Conservation (phyloP, 1,140 invertebrate genomes). For the Cecropterus lyciades region DNA sequence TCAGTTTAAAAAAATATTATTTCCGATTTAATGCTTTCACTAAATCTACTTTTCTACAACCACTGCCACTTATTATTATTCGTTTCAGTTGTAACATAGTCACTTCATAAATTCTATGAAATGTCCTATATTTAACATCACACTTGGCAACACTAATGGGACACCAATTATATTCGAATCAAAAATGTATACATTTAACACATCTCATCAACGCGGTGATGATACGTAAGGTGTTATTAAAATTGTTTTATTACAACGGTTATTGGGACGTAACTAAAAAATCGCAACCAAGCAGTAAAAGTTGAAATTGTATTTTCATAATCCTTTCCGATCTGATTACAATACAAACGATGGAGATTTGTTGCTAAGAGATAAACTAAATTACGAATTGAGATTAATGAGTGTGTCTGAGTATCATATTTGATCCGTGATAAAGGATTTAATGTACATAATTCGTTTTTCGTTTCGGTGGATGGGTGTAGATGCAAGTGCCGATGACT, state of each 20-base stretch:
- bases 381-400: too few relatives aligned
- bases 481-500: too few relatives aligned
- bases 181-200: slow-evolving; percentile 24
- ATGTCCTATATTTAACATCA: not conserved
- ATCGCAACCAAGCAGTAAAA: slow-evolving; percentile 8
- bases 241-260: slow-evolving; percentile 24
- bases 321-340: slow-evolving; percentile 24
- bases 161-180: slow-evolving; percentile 33
- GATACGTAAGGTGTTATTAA: slow-evolving; percentile 24
- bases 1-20: too few relatives aligned
- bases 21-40: too few relatives aligned
- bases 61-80: too few relatives aligned
- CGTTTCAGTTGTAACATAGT: too few relatives aligned
- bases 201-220: slow-evolving; percentile 5
- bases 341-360: slow-evolving; percentile 14
- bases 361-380: not conserved
- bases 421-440: too few relatives aligned
- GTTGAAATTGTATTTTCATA: slow-evolving; percentile 19
- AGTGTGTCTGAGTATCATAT: too few relatives aligned
- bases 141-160: slow-evolving; percentile 7
- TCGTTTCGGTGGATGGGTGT: too few relatives aligned
- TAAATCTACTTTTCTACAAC: too few relatives aligned
- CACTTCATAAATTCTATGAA: too few relatives aligned
- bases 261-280: slow-evolving; percentile 36
- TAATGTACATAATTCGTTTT: too few relatives aligned